Conservation (phyloP, 2,797 vertebrate species). For the Zalophus californianus region DNA sequence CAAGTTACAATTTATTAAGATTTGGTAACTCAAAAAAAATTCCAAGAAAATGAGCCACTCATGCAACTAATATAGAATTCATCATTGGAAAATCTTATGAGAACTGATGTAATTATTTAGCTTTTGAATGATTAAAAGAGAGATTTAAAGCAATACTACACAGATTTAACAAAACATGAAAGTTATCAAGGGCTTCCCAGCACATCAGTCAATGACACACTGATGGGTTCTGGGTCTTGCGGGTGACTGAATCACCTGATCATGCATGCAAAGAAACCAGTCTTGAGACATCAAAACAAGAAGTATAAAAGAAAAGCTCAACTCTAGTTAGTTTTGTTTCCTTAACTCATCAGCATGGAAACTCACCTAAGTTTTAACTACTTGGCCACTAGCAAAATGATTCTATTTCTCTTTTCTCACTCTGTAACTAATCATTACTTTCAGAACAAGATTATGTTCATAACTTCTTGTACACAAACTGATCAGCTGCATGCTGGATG, state of each 20-base stretch:
- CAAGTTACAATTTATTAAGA: slow-evolving; percentile 78
- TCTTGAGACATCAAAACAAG: background rate
- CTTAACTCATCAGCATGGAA: background rate
- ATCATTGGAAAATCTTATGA: slow-evolving; percentile 82
- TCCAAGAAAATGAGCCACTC: slow-evolving; percentile 79
- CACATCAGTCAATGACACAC: slow-evolving; percentile 20
- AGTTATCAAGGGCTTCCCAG: slow-evolving; percentile 70
- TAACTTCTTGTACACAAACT: background rate
- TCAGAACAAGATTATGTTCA: background rate
- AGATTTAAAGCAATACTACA: slow-evolving; percentile 62
- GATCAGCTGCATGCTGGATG: background rate
- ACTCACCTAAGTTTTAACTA: background rate
- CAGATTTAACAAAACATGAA: slow-evolving; percentile 71
- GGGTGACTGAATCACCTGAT: background rate
- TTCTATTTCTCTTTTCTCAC: background rate
- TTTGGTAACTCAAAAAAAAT: slow-evolving; percentile 74
- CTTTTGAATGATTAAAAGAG: slow-evolving; percentile 81
- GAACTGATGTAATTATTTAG: slow-evolving; percentile 82
- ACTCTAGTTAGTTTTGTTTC: background rate
- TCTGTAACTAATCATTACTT: background rate
- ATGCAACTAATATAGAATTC: slow-evolving; percentile 76
- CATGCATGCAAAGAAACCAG: background rate
- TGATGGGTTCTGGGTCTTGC: slow-evolving; percentile 11
- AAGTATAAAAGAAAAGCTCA: background rate
- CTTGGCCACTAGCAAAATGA: background rate